These are phyloP conservation scores for Hyperopisus bebe DNA, from an alignment of 2,113 vertebrate genomes.

Conservation along the genomic window DNA sequence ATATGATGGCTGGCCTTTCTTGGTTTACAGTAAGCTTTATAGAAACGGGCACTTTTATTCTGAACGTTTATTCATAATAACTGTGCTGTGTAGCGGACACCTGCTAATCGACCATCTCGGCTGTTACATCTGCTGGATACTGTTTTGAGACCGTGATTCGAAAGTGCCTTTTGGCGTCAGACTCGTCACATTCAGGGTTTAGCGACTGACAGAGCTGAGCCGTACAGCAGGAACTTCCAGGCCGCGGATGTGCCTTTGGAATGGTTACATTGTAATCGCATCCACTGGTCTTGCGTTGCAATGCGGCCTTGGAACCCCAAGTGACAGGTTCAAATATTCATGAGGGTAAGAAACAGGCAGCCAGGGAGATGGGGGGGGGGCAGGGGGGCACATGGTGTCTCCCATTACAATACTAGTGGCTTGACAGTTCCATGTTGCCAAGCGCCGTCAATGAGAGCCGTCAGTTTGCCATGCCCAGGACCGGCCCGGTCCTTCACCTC, in stretches of 20 bases:
- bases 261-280: neutral
- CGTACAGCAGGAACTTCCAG: neutral
- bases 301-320: neutral
- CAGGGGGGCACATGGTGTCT: neutral
- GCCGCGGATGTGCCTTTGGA: neutral
- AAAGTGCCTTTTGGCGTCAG: neutral
- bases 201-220: too few relatives aligned
- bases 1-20: neutral
- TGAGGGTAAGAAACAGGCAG: slow-evolving; percentile 5
- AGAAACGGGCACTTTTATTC: neutral
- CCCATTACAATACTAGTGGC: neutral
- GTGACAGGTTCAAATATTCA: slow-evolving; percentile 20
- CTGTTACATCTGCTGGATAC: neutral
- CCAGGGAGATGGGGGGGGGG: neutral
- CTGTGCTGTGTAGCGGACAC: neutral
- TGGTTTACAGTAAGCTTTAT: neutral
- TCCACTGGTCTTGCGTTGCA: neutral
- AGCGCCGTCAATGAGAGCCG: slow-evolving; percentile 5
- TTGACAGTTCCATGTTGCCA: slow-evolving; percentile 6
- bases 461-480: neutral
- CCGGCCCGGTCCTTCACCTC: neutral
- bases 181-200: neutral
- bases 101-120: neutral
- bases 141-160: neutral
- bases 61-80: neutral